phyloP scores from a whole-genome alignment of 2,797 vertebrate genomes.

The Podarcis lilfordi region DNA sequence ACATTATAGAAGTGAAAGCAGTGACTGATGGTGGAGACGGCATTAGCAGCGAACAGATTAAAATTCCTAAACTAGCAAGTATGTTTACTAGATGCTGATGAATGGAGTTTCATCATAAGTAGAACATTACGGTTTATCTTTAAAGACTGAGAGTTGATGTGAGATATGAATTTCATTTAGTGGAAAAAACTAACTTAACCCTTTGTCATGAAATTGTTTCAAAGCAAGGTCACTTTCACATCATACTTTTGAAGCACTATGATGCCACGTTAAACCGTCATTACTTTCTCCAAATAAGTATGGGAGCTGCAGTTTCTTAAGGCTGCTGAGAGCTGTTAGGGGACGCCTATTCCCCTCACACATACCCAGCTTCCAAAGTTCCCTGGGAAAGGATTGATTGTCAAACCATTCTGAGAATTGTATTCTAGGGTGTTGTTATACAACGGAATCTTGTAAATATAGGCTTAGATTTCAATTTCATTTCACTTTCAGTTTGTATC shows the following conservation, averaged over 20 bases:
- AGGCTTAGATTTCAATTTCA: background rate
- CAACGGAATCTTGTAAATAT: background rate
- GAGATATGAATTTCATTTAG: background rate
- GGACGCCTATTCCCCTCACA: too few relatives aligned
- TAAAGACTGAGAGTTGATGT: background rate
- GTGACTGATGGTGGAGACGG: slow-evolving; percentile 89
- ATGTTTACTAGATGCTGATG: slow-evolving; percentile 63
- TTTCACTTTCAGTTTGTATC: too few relatives aligned
- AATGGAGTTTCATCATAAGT: accelerated
- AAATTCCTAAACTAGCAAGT: slow-evolving; percentile 91
- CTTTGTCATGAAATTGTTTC: background rate
- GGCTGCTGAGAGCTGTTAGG: too few relatives aligned
- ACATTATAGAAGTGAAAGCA: slow-evolving; percentile 90
- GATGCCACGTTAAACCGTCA: too few relatives aligned
- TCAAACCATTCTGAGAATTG: too few relatives aligned
- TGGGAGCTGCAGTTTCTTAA: too few relatives aligned
- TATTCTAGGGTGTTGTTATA: background rate
- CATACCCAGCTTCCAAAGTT: too few relatives aligned
- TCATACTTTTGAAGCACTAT: too few relatives aligned
- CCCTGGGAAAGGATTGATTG: too few relatives aligned
- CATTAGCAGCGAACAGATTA: slow-evolving; percentile 89
- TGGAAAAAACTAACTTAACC: background rate
- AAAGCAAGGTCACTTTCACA: background rate
- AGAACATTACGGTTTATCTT: background rate
- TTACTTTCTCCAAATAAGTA: too few relatives aligned